Evolutionary conservation across 2,888 invertebrate species (phyloP), one percentile per base, ranked within the genome.

Genomic region (Meiosimyza platycephala): DNA sequence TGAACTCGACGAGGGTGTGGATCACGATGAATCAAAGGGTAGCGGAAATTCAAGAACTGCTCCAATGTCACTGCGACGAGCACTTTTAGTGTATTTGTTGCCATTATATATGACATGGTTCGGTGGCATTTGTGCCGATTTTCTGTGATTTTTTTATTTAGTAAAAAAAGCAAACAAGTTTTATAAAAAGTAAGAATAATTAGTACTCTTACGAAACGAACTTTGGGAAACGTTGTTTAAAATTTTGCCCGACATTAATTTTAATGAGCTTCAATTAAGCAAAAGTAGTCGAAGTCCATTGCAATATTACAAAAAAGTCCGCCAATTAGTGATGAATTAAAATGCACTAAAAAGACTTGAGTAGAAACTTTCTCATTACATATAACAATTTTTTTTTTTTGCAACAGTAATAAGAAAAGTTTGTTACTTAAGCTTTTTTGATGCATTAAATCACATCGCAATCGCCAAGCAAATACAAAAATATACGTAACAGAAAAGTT

Each of bases 61-160:
- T 16, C 74, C 80, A 80, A 80, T 82, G 80, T 82, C 83, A 72
- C 78, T 82, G 74, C 80, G 82, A 71, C 82, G 83, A 69, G 82
- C 87, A 40, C 87, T 95, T 65, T 89, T 93, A 80, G 90, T 93
- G 64, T 95, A 94, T 88, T 90, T 95, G 76, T 88, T 95, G 84
- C 95, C 95, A 5, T 92, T 95, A 57, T 93, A 93, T 79, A 91
- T 95, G 87, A 93, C 94, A 83, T 95, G 95, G 95, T 93, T 95
- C 88, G 94, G 94, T 74, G 92, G 93, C 77, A 92, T 94, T 81
- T 91, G 95, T 86, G 92, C 92, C 82, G 94, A 95, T 87, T 90
- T 94, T 88, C 93, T 94, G 90, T 94, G 93, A 93, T 91, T 89
- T 83, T 63, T 48, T 33, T 60, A 28, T 22, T 16, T 11, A n/a